Conservation (phyloP, 2,797 vertebrate genomes). For the Carcharodon carcharias region DNA sequence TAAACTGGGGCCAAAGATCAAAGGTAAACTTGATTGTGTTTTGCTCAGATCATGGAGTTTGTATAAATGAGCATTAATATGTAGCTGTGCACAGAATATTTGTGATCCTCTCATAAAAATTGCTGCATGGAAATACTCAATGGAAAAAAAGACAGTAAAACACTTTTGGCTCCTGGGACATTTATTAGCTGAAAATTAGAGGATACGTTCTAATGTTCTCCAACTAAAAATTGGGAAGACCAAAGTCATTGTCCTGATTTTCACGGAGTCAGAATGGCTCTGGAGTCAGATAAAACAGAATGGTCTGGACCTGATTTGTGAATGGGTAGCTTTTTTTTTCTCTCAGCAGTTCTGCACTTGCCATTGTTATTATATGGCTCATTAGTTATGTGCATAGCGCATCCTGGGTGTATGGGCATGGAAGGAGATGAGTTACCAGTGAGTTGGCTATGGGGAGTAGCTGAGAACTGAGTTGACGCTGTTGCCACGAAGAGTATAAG, state of each 20-base stretch:
- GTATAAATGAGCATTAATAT: neutral
- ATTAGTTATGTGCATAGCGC: too few species aligned
- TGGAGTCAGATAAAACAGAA: neutral
- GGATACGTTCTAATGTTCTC: neutral
- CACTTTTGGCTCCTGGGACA: neutral
- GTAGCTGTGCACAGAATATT: neutral
- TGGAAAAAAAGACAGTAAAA: neutral
- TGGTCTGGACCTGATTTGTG: too few species aligned
- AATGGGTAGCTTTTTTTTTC: too few species aligned
- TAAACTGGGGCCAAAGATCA: slow-evolving; percentile 28
- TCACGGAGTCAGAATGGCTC: neutral
- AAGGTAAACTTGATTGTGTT: neutral
- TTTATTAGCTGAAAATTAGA: neutral
- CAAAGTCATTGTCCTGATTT: neutral
- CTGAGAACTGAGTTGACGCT: too few species aligned
- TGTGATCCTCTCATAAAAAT: neutral
- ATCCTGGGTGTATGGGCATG: too few species aligned
- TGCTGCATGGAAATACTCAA: neutral
- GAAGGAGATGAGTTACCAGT: too few species aligned
- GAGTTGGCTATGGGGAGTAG: too few species aligned
- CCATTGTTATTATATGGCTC: too few species aligned
- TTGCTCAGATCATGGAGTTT: neutral
- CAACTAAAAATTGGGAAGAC: neutral
- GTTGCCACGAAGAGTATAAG: too few species aligned
- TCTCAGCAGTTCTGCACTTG: too few species aligned